phyloP scores from a whole-genome alignment of 2,113 vertebrate genomes.

The Tichodroma muraria region DNA sequence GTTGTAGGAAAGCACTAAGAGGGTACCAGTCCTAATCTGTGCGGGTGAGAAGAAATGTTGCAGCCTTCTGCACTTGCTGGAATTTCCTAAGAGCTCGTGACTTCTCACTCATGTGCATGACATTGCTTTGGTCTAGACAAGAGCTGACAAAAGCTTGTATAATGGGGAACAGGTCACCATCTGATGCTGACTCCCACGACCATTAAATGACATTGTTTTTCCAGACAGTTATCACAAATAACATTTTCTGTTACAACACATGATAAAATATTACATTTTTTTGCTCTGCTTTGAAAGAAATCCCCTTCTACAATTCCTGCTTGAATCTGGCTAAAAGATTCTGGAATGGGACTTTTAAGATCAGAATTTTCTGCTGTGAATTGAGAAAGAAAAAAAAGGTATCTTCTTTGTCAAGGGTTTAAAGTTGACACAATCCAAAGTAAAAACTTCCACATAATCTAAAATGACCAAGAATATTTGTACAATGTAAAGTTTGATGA shows the following conservation, averaged over 20 bases:
- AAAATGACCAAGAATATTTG: background rate
- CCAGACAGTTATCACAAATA: background rate
- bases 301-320: background rate
- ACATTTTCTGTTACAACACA: background rate
- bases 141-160: background rate
- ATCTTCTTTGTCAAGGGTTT: background rate
- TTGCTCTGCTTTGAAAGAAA: background rate
- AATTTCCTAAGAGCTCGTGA: background rate
- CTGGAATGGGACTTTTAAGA: background rate
- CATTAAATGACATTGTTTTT: background rate
- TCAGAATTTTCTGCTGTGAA: background rate
- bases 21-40: background rate
- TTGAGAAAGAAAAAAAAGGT: background rate
- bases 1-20: background rate
- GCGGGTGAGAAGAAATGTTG: background rate
- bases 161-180: background rate
- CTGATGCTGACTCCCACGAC: background rate
- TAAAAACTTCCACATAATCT: background rate
- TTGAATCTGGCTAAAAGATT: background rate
- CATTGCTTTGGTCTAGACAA: background rate
- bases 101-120: background rate
- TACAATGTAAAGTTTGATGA: background rate
- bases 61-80: background rate
- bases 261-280: background rate
- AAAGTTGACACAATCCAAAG: background rate